Evolutionary conservation across 2,113 vertebrate species (phyloP).

Genomic region (Cacatua alba): DNA sequence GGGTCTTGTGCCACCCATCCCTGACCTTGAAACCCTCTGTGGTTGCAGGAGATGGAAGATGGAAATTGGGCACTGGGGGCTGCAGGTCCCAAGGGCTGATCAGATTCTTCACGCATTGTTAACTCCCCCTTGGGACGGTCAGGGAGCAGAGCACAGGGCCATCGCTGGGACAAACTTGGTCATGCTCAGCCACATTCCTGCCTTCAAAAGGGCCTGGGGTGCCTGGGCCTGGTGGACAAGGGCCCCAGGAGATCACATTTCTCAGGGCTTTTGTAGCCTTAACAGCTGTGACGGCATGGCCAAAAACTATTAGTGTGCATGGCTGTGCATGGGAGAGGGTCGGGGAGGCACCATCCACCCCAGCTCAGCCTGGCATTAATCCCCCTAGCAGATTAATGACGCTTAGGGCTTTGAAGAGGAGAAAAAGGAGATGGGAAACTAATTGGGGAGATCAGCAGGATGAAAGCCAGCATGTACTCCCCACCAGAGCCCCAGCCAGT

Average conservation of each 20-base stretch:
- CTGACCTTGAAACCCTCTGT: background rate
- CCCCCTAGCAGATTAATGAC: conserved; percentile 35
- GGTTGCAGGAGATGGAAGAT: background rate
- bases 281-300: conserved; percentile 15
- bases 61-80: background rate
- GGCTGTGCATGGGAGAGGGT: background rate
- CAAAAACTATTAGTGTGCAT: conserved; percentile 31
- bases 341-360: background rate
- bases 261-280: conserved; percentile 43
- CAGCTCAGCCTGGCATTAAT: conserved; percentile 37
- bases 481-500: background rate
- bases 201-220: background rate
- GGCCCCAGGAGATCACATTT: conserved; percentile 36
- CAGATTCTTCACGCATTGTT: background rate
- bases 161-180: background rate
- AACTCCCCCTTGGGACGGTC: background rate
- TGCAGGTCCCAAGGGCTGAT: background rate
- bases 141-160: background rate
- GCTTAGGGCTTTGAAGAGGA: conserved; percentile 42
- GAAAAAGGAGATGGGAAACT: conserved; percentile 52
- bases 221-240: background rate
- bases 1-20: background rate
- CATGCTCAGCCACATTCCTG: conserved; percentile 21
- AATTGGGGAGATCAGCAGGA: conserved; percentile 44
- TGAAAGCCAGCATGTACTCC: fast-evolving